phyloP scores from a whole-genome alignment of 2,888 invertebrate species.

The Apantesis nais region DNA sequence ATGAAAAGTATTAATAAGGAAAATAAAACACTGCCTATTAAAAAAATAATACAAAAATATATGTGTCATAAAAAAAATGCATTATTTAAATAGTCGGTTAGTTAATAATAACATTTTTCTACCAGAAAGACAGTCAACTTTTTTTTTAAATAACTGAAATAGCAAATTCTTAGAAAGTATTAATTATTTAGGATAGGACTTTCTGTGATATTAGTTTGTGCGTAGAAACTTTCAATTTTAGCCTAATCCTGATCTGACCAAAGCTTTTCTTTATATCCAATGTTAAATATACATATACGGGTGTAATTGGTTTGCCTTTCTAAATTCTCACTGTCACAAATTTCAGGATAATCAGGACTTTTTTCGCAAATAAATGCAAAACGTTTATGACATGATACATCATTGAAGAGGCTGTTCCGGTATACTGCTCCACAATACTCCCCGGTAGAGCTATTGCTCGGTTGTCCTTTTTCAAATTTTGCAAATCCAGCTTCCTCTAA shows the following conservation, averaged over 20 bases:
- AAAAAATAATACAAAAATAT: too few relatives aligned
- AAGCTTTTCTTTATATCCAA: background rate
- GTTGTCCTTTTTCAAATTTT: conserved; percentile 51
- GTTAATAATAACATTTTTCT: too few relatives aligned
- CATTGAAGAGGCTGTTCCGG: conserved; percentile 48
- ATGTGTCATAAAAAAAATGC: too few relatives aligned
- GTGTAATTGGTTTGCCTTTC: background rate
- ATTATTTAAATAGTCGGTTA: too few relatives aligned
- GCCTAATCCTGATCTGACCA: background rate
- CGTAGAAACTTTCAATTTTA: too few relatives aligned
- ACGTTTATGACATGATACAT: conserved; percentile 47
- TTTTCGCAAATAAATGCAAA: conserved; percentile 21
- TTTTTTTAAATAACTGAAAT: too few relatives aligned
- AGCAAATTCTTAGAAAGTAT: too few relatives aligned
- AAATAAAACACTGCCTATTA: too few relatives aligned
- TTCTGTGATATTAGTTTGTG: too few relatives aligned
- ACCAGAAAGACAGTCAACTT: too few relatives aligned
- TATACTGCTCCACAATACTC: conserved; percentile 56
- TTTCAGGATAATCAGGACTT: conserved; percentile 6
- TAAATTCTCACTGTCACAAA: conserved; percentile 7
- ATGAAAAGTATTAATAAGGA: too few relatives aligned
- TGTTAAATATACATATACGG: background rate
- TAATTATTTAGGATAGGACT: too few relatives aligned
- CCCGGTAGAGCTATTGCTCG: conserved; percentile 50
- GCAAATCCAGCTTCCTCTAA: conserved; percentile 55